These are phyloP conservation scores for Ormyrus nitidulus DNA, from an alignment of 2,888 invertebrate genomes.

Conservation along the genomic window DNA sequence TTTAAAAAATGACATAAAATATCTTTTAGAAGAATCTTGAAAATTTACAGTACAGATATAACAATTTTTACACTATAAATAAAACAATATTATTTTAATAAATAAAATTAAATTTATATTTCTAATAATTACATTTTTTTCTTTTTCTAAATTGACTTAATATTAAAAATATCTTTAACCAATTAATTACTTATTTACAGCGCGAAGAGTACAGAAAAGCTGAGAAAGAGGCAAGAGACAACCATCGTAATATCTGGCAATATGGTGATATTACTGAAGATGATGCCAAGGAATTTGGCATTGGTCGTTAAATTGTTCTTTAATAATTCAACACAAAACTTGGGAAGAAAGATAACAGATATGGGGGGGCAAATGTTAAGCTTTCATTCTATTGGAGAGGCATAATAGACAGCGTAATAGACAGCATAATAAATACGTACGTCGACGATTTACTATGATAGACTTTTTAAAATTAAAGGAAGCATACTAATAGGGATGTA, in stretches of 20 bases:
- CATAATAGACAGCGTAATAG: conserved; percentile 57
- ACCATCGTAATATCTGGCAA: conserved; percentile 94
- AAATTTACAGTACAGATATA: neutral
- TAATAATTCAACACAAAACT: conserved; percentile 54
- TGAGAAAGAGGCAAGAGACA: conserved; percentile 90
- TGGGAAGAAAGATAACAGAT: conserved; percentile 55
- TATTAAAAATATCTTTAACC: too few relatives aligned
- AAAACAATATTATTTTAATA: too few relatives aligned
- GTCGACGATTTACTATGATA: conserved; percentile 53
- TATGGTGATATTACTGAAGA: conserved; percentile 99
- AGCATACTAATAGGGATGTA: conserved; percentile 44
- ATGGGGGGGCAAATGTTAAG: conserved; percentile 56
- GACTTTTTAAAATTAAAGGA: conserved; percentile 55
- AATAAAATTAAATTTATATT: too few relatives aligned
- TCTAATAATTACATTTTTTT: too few relatives aligned
- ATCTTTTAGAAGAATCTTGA: neutral
- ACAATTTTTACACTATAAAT: neutral
- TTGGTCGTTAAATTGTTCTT: conserved; percentile 61
- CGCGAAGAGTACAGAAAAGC: conserved; percentile 88
- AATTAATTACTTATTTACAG: conserved; percentile 71
- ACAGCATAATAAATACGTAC: conserved; percentile 57
- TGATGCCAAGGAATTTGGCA: conserved; percentile 78
- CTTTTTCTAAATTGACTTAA: too few relatives aligned
- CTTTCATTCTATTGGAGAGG: conserved; percentile 52
- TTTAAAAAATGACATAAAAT: too few relatives aligned